phyloP scores from a whole-genome alignment of 2,113 vertebrate species.

The Calonectris borealis region DNA sequence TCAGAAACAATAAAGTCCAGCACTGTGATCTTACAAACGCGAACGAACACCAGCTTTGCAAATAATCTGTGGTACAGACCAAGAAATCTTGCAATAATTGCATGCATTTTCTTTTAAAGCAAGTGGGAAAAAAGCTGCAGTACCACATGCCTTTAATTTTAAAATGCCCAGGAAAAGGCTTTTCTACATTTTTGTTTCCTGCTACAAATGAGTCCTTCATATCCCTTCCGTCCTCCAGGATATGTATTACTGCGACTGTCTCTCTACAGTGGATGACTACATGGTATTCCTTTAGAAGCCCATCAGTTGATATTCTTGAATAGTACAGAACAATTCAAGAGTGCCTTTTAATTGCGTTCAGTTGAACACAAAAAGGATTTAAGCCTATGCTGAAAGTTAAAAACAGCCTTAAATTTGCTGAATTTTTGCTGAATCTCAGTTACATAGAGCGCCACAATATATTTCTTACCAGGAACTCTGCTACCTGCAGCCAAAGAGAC shows the following conservation, averaged over 20 bases:
- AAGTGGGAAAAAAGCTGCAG: not conserved
- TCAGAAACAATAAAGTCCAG: conserved; percentile 53
- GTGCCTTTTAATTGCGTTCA: not conserved
- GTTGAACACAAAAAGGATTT: not conserved
- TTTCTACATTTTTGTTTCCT: not conserved
- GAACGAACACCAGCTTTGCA: not conserved
- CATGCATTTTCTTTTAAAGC: not conserved
- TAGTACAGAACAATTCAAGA: not conserved
- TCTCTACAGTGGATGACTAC: not conserved
- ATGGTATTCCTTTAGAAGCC: not conserved
- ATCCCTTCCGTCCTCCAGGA: not conserved
- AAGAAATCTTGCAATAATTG: not conserved
- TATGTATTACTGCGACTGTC: not conserved
- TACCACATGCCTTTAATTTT: not conserved
- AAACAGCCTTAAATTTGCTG: not conserved
- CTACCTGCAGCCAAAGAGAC: not conserved
- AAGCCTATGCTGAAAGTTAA: not conserved
- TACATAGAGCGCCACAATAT: accelerated
- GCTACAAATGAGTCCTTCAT: not conserved
- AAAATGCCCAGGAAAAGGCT: not conserved
- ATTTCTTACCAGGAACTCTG: not conserved
- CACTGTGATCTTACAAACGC: not conserved
- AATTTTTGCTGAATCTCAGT: not conserved
- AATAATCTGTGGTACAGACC: not conserved
- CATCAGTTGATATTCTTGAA: not conserved